phyloP scores from a whole-genome alignment of 2,797 vertebrate species.

The Periparus ater region DNA sequence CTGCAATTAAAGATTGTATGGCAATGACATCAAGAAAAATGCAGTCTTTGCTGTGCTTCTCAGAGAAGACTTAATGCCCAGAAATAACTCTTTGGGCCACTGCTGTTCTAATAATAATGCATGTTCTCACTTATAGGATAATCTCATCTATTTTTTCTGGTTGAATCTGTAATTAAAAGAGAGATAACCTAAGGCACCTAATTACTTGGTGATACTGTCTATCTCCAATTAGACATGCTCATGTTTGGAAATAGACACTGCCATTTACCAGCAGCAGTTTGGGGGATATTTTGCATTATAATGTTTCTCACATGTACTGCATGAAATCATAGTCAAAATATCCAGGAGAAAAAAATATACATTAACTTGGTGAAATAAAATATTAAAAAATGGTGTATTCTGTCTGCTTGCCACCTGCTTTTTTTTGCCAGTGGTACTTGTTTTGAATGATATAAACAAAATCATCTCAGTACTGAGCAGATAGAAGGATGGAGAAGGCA shows the following conservation, averaged over 20 bases:
- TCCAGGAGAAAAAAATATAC: background rate
- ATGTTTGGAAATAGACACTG: conserved; percentile 36
- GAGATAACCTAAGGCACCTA: conserved; percentile 28
- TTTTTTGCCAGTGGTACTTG: background rate
- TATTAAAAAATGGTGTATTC: background rate
- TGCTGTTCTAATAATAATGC: background rate
- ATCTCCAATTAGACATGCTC: conserved; percentile 44
- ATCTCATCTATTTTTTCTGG: conserved; percentile 38
- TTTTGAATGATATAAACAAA: background rate
- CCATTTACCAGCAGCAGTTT: conserved; percentile 22
- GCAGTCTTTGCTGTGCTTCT: background rate
- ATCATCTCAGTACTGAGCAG: background rate
- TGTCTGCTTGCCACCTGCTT: background rate
- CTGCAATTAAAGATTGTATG: background rate
- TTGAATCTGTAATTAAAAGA: conserved; percentile 8
- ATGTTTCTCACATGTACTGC: background rate
- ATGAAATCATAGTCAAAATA: background rate
- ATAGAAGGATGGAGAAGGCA: background rate
- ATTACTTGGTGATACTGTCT: conserved; percentile 15
- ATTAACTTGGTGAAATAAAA: background rate
- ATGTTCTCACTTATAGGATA: background rate
- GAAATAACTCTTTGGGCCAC: background rate
- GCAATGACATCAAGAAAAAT: background rate
- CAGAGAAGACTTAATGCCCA: background rate
- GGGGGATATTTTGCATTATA: conserved; percentile 8